phyloP scores from a whole-genome alignment of 1,140 invertebrate species.

The Dryas iulia region DNA sequence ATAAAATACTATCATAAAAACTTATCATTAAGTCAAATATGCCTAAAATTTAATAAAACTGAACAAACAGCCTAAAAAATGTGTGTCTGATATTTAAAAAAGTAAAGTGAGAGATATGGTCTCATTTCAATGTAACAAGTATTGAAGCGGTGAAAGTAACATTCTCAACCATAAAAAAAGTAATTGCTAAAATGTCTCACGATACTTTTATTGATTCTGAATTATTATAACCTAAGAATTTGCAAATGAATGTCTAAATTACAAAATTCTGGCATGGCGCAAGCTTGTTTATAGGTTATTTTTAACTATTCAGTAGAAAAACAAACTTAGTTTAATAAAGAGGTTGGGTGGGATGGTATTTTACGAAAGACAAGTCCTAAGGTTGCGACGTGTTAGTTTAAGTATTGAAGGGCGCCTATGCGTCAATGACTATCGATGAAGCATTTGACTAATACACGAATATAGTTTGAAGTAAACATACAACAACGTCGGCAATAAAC shows the following conservation, averaged over 20 bases:
- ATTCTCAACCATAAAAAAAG: slow-evolving; percentile 33
- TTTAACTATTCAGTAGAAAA: neutral
- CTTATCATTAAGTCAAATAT: neutral
- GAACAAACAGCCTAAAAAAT: neutral
- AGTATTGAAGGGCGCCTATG: slow-evolving; percentile 39
- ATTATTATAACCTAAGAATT: neutral
- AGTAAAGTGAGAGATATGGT: neutral
- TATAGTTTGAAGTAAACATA: slow-evolving; percentile 34
- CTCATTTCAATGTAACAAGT: neutral
- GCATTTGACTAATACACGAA: slow-evolving; percentile 19
- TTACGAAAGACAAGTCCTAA: slow-evolving; percentile 10
- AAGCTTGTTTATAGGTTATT: neutral
- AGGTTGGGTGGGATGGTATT: neutral
- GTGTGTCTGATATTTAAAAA: neutral
- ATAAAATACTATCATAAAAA: slow-evolving; percentile 16
- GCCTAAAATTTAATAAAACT: neutral
- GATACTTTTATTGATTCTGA: neutral
- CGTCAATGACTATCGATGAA: slow-evolving; percentile 35
- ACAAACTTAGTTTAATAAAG: neutral
- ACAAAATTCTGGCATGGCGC: neutral
- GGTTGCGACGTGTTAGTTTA: slow-evolving; percentile 27
- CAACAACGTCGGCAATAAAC: slow-evolving; percentile 8
- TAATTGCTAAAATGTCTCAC: slow-evolving; percentile 7
- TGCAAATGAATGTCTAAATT: neutral
- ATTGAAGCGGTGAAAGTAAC: slow-evolving; percentile 41